Percentiles rank a stretch among this genome's conserved stretches.
Evolutionary conservation across 2,797 vertebrate species (phyloP).

Genomic region (Pseudochaenichthys georgianus): DNA sequence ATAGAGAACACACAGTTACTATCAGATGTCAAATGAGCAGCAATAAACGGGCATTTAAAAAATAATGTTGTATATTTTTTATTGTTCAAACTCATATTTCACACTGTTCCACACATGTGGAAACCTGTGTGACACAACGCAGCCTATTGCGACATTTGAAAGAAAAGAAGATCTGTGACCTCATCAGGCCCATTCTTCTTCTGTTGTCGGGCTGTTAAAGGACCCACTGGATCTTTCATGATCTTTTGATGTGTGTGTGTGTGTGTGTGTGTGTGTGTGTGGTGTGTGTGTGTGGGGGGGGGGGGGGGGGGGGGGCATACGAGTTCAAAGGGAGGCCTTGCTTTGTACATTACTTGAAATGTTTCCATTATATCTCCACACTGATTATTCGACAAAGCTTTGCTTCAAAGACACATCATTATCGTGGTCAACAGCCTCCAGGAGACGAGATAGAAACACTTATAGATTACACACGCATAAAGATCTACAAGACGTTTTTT

Average conservation of each 20-base stretch:
- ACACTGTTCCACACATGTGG: not conserved
- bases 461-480: no score
- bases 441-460: not conserved
- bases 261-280: no score
- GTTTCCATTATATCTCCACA: slow-evolving; percentile 30
- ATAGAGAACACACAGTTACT: not conserved
- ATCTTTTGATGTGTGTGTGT: slow-evolving; percentile 44
- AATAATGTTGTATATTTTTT: not conserved
- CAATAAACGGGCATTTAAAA: not conserved
- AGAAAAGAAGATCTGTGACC: not conserved
- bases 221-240: slow-evolving; percentile 58
- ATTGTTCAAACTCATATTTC: not conserved
- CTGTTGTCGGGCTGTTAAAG: slow-evolving; percentile 17
- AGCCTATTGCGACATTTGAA: not conserved
- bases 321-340: slow-evolving; percentile 6
- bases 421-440: slow-evolving; percentile 37
- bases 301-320: no score
- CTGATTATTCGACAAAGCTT: slow-evolving; percentile 36
- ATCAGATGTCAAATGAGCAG: not conserved
- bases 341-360: slow-evolving; percentile 34
- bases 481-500: no score
- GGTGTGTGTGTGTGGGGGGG: no score
- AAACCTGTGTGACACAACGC: slow-evolving; percentile 1
- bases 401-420: slow-evolving; percentile 62
- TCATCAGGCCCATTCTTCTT: slow-evolving; percentile 48